Base-by-base conservation (phyloP, 2,113 vertebrate genomes). In the Myrmecophaga tridactyla region DNA sequence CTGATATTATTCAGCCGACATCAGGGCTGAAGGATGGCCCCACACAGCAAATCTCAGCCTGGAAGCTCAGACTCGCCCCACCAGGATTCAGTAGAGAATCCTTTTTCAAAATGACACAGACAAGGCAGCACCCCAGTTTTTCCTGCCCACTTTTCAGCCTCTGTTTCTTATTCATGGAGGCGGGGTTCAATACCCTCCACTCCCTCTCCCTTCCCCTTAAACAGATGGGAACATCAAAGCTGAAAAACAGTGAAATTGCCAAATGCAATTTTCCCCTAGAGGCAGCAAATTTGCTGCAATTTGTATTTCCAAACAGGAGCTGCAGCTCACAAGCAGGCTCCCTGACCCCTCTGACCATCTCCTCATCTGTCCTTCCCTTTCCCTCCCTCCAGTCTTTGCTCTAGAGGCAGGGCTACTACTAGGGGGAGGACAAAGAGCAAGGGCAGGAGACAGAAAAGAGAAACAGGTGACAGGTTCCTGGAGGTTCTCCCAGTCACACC, bases 231-330 rank as follows among this genome's bases (percentile, higher is more conserved):
- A 92, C 90, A 97, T 94, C 96, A 97, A 97, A 96, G 90, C 78
- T 1, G 0, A 90, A 97, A 96, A 92, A 91, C 89, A 96, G 0
- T 65, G 58, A 94, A 97, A 97, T 96, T 95, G 88, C 94, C 94
- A 89, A 96, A 92, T 12, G 53, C 78, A 95, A 84, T 97, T 95
- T 96, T 94, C 97, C 92, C 97, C 90, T 15, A 2, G 96, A 96
- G 96, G 95, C 41, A 25, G 89, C 81, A 83, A 91, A 95, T 97
- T 94, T 94, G 94, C 88, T 83, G 90, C 90, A 94, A 94, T 95
- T 92, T 97, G 51, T 96, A 83, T 96, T 95, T 97, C 85, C 83
- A 94, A 96, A 95, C 92, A 92, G 94, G 82, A 97, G 58, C 85
- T 62, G 23, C 53, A 70, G 94, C 75, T 94, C 27, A 43, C 25